phyloP scores from a whole-genome alignment of 2,888 invertebrate species.

The Polydrusus pterygomalis region DNA sequence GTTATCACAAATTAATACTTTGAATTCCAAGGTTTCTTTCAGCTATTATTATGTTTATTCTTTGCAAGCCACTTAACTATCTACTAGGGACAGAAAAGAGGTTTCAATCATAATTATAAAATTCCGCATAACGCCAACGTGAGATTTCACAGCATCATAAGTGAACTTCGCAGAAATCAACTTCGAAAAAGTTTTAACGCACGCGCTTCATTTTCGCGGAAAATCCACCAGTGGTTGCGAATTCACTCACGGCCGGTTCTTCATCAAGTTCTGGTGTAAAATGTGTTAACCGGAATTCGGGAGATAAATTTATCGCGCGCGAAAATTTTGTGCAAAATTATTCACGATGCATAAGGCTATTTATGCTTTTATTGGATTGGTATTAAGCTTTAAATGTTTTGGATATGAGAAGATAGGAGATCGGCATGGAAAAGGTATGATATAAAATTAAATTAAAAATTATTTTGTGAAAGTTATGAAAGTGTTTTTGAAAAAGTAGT shows the following conservation, averaged over 20 bases:
- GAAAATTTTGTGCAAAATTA: conserved; percentile 25
- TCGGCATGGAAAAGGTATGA: conserved; percentile 57
- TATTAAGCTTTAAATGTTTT: conserved; percentile 48
- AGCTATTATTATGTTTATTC: too few species aligned
- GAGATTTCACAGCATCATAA: conserved; percentile 5
- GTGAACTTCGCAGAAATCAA: conserved; percentile 2
- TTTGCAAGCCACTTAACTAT: too few species aligned
- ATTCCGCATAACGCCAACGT: conserved; percentile 22
- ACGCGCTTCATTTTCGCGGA: conserved; percentile 26
- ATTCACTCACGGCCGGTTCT: conserved; percentile 28
- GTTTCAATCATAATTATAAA: conserved; percentile 22
- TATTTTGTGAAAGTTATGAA: too few species aligned
- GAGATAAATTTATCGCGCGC: conserved; percentile 4
- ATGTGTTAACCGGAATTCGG: conserved; percentile 2
- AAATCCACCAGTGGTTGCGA: conserved; percentile 29
- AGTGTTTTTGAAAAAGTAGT: too few species aligned
- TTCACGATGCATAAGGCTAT: conserved; percentile 9
- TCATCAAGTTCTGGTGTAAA: conserved; percentile 10
- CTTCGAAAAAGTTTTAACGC: conserved; percentile 20
- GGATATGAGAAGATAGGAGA: conserved; percentile 57
- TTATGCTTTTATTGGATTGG: conserved; percentile 51
- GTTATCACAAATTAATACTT: too few species aligned
- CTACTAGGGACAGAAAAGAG: background rate
- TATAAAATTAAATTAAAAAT: background rate
- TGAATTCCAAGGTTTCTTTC: too few species aligned